Evolutionary conservation across 2,888 invertebrate species (phyloP), one percentile per base, ranked within the genome.

Genomic region (Temnothorax unifasciatus): DNA sequence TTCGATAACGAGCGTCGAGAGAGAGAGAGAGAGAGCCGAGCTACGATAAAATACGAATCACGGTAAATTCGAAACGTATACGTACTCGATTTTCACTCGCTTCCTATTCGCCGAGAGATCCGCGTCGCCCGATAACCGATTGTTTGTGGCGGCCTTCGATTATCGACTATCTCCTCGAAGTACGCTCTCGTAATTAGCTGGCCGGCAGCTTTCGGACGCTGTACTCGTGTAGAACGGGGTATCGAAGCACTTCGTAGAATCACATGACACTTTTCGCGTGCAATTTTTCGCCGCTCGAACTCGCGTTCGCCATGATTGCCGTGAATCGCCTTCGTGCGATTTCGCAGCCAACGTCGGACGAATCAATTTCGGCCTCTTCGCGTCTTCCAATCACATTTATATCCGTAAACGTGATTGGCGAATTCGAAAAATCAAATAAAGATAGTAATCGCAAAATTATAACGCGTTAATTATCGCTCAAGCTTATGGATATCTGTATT

Each of bases 291-390:
- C 2, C 13, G 1, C 41, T 64, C 13, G 4, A 15, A 41, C n/a
- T 15, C 29, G 13, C 54, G 41, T 15, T 13, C 41, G 29, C 29
- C 29, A 29, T 29, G 3, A 29, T 29, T 29, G 29, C 0, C 29
- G 29, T 29, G 29, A 29, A 29, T 29, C 29, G 29, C 29, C 29
- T 29, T 29, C 29, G 29, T 3, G 29, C 29, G 29, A 29, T 29
- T 21, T 34, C 15, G 75, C n/a, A 34, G 38, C 38, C 13, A 76
- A 76, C 50, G 9, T 76, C 50, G 38, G 47, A 18, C 5, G 34
- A 21, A 50, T 34, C 34, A 15, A 15, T 29, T 61, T 13, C 47
- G 4, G 9, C 34, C 13, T 47, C 15, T 18, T n/a, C 59, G 8
- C 18, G 38, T 13, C 6, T 9, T 18, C 3, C 29, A 21, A 2